phyloP scores from a whole-genome alignment of 2,113 vertebrate species.

The Spermophilus dauricus region DNA sequence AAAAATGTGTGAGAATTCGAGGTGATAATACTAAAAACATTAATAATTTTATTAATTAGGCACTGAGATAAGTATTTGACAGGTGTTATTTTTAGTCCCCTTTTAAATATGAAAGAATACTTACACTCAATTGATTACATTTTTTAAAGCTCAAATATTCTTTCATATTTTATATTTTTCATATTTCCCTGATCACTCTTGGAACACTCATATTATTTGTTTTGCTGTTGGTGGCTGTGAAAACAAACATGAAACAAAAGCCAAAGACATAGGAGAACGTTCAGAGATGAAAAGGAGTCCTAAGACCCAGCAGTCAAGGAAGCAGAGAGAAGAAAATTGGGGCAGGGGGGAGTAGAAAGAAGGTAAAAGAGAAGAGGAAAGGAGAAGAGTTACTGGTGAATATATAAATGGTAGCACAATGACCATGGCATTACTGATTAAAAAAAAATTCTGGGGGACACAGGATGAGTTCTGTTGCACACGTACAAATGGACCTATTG shows the following conservation, averaged over 20 bases:
- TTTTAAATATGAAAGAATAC: background rate
- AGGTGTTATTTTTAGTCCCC: background rate
- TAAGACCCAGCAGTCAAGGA: background rate
- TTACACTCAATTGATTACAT: too few relatives aligned
- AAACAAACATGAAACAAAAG: background rate
- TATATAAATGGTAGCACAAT: background rate
- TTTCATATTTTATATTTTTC: too few relatives aligned
- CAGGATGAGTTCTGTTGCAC: background rate
- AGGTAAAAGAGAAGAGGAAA: background rate
- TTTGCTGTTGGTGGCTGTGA: background rate
- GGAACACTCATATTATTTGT: background rate
- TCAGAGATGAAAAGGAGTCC: background rate
- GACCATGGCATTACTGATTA: background rate
- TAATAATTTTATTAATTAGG: conserved; percentile 5
- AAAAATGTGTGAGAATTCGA: background rate
- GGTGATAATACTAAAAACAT: background rate
- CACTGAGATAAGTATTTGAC: background rate
- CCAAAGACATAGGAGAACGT: background rate
- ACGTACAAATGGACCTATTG: background rate
- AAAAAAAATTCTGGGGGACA: background rate
- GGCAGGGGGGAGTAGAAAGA: background rate
- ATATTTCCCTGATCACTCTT: background rate
- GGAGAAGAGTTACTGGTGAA: background rate
- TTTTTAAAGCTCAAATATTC: too few relatives aligned
- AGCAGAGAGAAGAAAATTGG: background rate